Percentiles rank a stretch among this genome's conserved stretches.
Evolutionary conservation across 2,113 vertebrate genomes (phyloP).

Genomic region (Morone saxatilis): DNA sequence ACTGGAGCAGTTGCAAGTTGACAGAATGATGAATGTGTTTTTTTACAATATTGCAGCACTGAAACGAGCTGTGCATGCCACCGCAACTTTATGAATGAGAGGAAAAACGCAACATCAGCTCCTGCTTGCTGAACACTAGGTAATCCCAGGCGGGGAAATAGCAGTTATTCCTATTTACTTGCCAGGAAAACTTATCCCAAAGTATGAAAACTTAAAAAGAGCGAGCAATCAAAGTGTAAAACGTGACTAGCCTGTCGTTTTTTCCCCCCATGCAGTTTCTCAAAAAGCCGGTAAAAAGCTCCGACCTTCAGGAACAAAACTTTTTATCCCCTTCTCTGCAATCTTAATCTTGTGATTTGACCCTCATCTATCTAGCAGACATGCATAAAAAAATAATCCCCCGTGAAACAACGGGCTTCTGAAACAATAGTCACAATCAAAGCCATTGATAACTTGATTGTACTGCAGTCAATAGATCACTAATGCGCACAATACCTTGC

Average conservation of each 20-base stretch:
- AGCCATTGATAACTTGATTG: conserved; percentile 50
- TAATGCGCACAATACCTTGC: conserved; percentile 78
- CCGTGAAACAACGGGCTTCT: conserved; percentile 50
- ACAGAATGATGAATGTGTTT: conserved; percentile 4
- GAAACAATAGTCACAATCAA: conserved; percentile 64
- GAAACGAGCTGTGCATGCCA: conserved; percentile 26
- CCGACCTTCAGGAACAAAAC: neutral
- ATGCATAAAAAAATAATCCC: conserved; percentile 44
- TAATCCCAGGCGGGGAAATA: conserved; percentile 8
- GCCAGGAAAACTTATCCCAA: conserved; percentile 7
- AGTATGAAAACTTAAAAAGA: neutral
- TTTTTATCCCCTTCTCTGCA: conserved; percentile 4
- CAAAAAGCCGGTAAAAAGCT: conserved; percentile 50
- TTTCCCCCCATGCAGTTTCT: conserved; percentile 6
- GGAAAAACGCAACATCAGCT: conserved; percentile 50
- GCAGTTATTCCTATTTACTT: neutral
- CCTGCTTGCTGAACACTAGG: conserved; percentile 23
- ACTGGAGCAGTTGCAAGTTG: neutral
- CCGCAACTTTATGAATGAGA: conserved; percentile 79
- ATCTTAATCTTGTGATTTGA: neutral
- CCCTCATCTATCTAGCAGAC: conserved; percentile 3
- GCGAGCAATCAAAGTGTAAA: conserved; percentile 18
- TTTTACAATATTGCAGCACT: conserved; percentile 27
- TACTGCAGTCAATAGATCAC: conserved; percentile 34
- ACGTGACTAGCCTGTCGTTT: conserved; percentile 11